Evolutionary conservation across 2,888 invertebrate genomes (phyloP).

Genomic region (Nasonovia ribisnigri): DNA sequence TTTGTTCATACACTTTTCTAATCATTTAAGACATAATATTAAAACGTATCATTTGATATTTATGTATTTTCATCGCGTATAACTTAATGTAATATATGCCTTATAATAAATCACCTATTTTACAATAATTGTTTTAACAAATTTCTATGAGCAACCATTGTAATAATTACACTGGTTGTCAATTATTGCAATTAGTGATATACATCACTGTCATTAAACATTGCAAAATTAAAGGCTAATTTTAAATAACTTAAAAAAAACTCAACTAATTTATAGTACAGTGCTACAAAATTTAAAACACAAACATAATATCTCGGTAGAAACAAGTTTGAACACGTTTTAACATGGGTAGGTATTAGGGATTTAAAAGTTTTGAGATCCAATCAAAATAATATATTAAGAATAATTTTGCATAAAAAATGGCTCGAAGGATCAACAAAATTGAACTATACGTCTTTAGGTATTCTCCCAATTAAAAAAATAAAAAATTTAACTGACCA

Average conservation of each 20-base stretch:
- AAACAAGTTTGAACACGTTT: neutral
- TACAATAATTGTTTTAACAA: neutral
- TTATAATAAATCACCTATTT: neutral
- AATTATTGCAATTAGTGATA: too few species aligned
- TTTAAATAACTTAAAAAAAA: too few species aligned
- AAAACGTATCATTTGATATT: neutral
- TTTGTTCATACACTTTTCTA: conserved; percentile 80
- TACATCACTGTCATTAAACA: neutral
- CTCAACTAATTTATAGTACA: too few species aligned
- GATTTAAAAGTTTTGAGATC: too few species aligned
- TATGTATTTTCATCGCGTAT: neutral
- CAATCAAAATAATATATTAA: too few species aligned
- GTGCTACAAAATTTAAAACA: neutral
- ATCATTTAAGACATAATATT: neutral
- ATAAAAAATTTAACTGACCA: too few species aligned
- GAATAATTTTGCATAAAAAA: too few species aligned
- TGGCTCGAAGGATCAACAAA: too few species aligned
- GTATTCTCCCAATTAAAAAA: too few species aligned
- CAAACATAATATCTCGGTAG: neutral
- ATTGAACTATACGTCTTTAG: too few species aligned
- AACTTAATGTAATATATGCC: neutral
- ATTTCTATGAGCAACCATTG: neutral
- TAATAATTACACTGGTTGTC: neutral
- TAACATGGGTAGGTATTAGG: too few species aligned
- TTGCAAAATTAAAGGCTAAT: neutral